Conservation (phyloP, 2,888 invertebrate genomes). For the Agrochola macilenta region DNA sequence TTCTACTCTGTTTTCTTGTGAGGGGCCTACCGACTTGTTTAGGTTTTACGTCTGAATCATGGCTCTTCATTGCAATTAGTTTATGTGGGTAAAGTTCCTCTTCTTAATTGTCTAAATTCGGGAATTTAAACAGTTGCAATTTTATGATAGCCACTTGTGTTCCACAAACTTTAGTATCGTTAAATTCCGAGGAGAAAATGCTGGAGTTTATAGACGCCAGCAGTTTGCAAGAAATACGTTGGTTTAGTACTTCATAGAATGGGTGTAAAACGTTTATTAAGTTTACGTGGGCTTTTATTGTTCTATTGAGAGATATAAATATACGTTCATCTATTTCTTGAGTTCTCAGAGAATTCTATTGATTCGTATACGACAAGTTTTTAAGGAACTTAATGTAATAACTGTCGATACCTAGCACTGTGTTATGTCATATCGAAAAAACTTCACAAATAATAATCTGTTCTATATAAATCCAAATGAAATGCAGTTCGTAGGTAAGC, state of each 20-base stretch:
- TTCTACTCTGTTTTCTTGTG: no score
- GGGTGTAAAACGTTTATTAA: slow-evolving; percentile 23
- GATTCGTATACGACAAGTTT: no score
- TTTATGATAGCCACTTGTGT: not conserved
- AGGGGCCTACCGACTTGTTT: not conserved
- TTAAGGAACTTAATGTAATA: no score
- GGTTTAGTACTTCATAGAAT: slow-evolving; percentile 28
- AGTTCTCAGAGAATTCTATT: not conserved
- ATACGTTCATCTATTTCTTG: not conserved
- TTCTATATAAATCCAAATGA: not conserved
- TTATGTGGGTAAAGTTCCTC: not conserved
- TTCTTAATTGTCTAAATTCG: not conserved
- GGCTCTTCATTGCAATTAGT: not conserved
- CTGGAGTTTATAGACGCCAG: slow-evolving; percentile 14
- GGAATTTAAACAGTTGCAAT: not conserved
- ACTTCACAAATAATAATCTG: not conserved
- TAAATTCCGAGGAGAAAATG: slow-evolving; percentile 3
- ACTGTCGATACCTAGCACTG: not conserved
- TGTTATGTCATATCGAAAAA: not conserved
- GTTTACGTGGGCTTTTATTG: slow-evolving; percentile 24
- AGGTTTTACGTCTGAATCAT: not conserved
- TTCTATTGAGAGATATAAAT: slow-evolving; percentile 19
- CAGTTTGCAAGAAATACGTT: slow-evolving; percentile 13
- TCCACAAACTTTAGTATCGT: slow-evolving; percentile 20
- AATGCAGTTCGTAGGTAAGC: not conserved